phyloP scores from a whole-genome alignment of 2,888 invertebrate genomes.

The Standfussiana lucernea region DNA sequence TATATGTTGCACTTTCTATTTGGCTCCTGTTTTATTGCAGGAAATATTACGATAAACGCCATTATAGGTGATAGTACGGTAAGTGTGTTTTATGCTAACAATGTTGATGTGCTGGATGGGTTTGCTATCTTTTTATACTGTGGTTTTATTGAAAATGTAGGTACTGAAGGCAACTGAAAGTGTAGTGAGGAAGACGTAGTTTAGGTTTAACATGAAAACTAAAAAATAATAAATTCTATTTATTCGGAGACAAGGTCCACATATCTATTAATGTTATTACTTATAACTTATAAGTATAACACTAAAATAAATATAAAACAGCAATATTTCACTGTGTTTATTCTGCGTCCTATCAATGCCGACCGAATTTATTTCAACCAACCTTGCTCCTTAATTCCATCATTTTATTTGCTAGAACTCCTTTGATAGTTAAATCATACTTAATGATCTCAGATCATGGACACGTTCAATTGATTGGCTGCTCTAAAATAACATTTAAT shows the following conservation, averaged over 20 bases:
- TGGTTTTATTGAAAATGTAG: slow-evolving; percentile 4
- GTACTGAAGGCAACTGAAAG: background rate
- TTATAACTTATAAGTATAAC: no score
- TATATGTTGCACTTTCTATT: slow-evolving; percentile 73
- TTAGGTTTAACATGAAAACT: background rate
- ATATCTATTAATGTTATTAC: no score
- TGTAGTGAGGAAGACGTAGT: background rate
- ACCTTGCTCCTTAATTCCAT: background rate
- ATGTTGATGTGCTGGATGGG: slow-evolving; percentile 34
- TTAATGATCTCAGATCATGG: background rate
- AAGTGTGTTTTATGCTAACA: slow-evolving; percentile 33
- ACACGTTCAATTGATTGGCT: background rate
- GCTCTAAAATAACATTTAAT: background rate
- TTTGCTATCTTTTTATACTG: background rate
- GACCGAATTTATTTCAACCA: no score
- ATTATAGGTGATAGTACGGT: slow-evolving; percentile 40
- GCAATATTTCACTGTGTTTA: no score
- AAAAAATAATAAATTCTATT: background rate
- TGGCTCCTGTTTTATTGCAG: slow-evolving; percentile 67
- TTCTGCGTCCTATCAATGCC: no score
- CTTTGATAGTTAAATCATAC: background rate
- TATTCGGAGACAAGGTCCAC: background rate
- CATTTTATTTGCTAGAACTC: background rate
- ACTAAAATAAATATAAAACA: no score
- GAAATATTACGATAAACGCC: slow-evolving; percentile 65